Evolutionary conservation across 2,888 invertebrate genomes (phyloP).

Genomic region (Latheticus oryzae): DNA sequence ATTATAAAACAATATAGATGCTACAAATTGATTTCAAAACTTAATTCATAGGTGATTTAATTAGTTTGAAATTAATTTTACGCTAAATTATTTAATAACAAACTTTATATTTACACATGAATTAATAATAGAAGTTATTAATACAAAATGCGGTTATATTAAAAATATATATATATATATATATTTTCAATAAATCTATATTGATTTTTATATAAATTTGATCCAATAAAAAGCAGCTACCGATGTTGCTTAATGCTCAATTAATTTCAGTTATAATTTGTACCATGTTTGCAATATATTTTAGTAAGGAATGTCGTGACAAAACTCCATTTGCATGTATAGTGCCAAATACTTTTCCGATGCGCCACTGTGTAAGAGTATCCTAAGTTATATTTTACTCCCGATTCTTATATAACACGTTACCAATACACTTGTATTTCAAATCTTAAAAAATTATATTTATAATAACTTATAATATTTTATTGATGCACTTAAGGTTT

Average conservation of each 20-base stretch:
- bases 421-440: slow-evolving; percentile 10
- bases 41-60: too few species aligned
- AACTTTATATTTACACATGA: too few species aligned
- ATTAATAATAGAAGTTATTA: too few species aligned
- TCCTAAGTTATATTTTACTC: slow-evolving; percentile 40
- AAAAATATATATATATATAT: too few species aligned
- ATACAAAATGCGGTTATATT: too few species aligned
- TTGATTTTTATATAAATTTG: too few species aligned
- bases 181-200: too few species aligned
- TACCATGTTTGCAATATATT: slow-evolving; percentile 35
- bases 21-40: too few species aligned
- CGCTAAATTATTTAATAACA: too few species aligned
- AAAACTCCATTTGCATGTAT: slow-evolving; percentile 44
- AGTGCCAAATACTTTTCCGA: slow-evolving; percentile 44
- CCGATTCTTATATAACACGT: slow-evolving; percentile 38
- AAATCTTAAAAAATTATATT: slow-evolving; percentile 23
- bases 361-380: slow-evolving; percentile 44
- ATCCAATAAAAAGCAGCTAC: too few species aligned
- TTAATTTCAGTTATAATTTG: slow-evolving; percentile 39
- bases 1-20: too few species aligned
- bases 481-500: slow-evolving; percentile 36
- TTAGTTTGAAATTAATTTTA: too few species aligned
- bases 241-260: slow-evolving; percentile 35
- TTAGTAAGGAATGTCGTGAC: slow-evolving; percentile 40
- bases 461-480: slow-evolving; percentile 34